These are phyloP conservation scores for Troides helena DNA, from an alignment of 2,888 invertebrate species.

Conservation along the genomic window DNA sequence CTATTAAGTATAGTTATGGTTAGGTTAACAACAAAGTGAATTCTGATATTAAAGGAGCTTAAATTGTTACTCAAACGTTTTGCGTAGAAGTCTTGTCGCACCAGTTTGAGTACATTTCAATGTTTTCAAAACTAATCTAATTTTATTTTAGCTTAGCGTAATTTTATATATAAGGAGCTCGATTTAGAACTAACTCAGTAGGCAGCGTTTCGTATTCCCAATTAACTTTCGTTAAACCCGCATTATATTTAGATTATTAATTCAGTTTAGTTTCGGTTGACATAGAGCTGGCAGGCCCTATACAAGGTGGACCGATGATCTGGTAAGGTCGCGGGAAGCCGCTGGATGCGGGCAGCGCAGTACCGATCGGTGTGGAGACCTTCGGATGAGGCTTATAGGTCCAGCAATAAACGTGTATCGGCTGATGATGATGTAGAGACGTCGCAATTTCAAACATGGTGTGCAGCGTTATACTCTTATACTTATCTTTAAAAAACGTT, in stretches of 20 bases:
- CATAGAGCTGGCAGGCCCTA: no score
- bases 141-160: background rate
- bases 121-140: constrained; percentile 1
- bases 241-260: background rate
- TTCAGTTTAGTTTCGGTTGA: background rate
- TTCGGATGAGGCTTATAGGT: no score
- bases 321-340: no score
- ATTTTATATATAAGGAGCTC: background rate
- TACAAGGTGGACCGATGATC: no score
- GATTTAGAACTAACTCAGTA: background rate
- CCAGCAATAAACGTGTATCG: no score
- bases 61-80: constrained; percentile 1
- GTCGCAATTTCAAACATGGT: constrained; percentile 6
- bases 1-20: background rate
- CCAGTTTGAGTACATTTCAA: constrained; percentile 5
- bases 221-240: background rate
- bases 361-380: no score
- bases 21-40: background rate
- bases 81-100: background rate
- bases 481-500: background rate
- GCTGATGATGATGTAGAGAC: no score
- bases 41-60: constrained; percentile 3
- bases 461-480: background rate
- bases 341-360: no score
- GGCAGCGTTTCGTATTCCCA: background rate